Percentiles rank a stretch among this genome's conserved stretches.
These are phyloP conservation scores for Temnothorax unifasciatus DNA, from an alignment of 2,888 invertebrate species.

Conservation along the genomic window DNA sequence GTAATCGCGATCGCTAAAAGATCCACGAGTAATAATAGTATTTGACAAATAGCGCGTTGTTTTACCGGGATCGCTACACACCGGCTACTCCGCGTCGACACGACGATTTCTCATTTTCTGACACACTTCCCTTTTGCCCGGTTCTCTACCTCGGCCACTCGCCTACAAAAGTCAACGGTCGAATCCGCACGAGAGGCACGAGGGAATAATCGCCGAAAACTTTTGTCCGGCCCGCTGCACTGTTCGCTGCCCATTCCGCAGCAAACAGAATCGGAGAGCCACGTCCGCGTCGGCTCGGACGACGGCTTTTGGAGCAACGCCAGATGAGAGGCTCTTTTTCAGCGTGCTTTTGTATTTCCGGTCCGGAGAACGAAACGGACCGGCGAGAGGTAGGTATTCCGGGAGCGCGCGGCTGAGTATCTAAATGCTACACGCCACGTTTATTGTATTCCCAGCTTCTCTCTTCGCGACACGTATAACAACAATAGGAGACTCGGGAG, in stretches of 20 bases:
- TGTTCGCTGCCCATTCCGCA: constrained; percentile 40
- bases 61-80: neutral
- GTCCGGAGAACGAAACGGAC: constrained; percentile 65
- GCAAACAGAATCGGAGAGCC: constrained; percentile 63
- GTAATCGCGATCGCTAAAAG: constrained; percentile 24
- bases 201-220: constrained; percentile 67
- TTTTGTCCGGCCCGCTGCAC: constrained; percentile 58
- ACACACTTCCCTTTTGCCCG: neutral
- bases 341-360: constrained; percentile 78
- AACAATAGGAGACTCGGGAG: neutral
- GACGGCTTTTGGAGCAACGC: constrained; percentile 70
- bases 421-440: neutral
- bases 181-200: constrained; percentile 40
- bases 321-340: constrained; percentile 75
- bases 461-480: constrained; percentile 4
- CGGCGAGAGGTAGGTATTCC: constrained; percentile 1
- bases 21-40: constrained; percentile 34
- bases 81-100: neutral
- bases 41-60: constrained; percentile 42
- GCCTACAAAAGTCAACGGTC: constrained; percentile 34
- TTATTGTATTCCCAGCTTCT: neutral
- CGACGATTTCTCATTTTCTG: constrained; percentile 21
- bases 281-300: constrained; percentile 59
- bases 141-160: constrained; percentile 31
- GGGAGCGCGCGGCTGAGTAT: neutral